These are phyloP conservation scores for Megalopta genalis DNA, from an alignment of 1,140 invertebrate species.

Conservation along the genomic window DNA sequence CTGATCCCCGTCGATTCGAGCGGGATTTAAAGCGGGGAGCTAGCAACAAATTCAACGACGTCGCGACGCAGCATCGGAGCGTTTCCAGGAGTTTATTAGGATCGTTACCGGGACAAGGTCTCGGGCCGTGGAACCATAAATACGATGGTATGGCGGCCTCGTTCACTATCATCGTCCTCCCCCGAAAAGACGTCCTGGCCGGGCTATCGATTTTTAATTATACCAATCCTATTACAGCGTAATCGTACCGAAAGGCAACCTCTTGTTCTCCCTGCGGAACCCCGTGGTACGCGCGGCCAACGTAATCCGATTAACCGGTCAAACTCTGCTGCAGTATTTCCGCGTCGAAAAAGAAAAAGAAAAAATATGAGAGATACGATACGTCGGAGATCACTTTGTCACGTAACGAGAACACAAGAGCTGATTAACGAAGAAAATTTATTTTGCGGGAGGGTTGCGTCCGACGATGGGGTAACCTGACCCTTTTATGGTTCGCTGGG, in stretches of 20 bases:
- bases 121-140: slow-evolving; percentile 8
- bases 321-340: not conserved
- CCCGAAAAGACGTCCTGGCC: not conserved
- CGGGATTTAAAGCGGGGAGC: not conserved
- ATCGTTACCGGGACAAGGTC: slow-evolving; percentile 13
- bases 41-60: not conserved
- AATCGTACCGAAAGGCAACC: slow-evolving; percentile 6
- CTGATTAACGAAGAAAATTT: not conserved
- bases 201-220: slow-evolving; percentile 41
- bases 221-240: slow-evolving; percentile 12
- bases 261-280: not conserved
- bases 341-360: not conserved
- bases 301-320: slow-evolving; percentile 11
- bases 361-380: not conserved
- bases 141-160: not conserved
- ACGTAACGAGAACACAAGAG: not conserved
- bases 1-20: slow-evolving; percentile 2
- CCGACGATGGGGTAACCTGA: no score
- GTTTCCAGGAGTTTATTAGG: slow-evolving; percentile 18
- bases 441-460: not conserved
- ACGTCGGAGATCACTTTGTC: slow-evolving; percentile 1
- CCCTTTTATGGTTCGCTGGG: no score
- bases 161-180: not conserved
- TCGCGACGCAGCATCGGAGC: not conserved
- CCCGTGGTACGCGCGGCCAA: not conserved